These are phyloP conservation scores for Poecile montanus DNA, from an alignment of 2,797 vertebrate genomes.

Conservation along the genomic window DNA sequence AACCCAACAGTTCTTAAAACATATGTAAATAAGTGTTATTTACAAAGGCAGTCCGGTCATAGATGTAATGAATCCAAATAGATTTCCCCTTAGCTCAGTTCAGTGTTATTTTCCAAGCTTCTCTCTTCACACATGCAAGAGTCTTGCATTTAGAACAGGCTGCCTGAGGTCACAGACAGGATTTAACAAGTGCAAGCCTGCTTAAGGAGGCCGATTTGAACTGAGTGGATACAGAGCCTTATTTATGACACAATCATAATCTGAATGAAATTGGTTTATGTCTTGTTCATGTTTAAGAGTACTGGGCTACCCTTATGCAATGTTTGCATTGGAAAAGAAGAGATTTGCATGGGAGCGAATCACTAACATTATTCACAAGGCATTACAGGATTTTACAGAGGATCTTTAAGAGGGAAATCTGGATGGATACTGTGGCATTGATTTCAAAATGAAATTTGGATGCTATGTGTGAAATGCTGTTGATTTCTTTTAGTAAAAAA, in stretches of 20 bases:
- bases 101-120: neutral
- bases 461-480: neutral
- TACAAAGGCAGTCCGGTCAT: neutral
- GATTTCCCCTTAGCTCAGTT: constrained; percentile 22
- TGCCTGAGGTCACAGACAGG: constrained; percentile 49
- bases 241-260: constrained; percentile 51
- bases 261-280: constrained; percentile 45
- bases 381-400: constrained; percentile 33
- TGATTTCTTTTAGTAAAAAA: neutral
- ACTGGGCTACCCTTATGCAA: constrained; percentile 8
- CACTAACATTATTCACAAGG: constrained; percentile 39
- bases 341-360: constrained; percentile 51
- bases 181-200: constrained; percentile 47
- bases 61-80: constrained; percentile 12
- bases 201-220: constrained; percentile 39
- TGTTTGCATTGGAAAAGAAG: constrained; percentile 43
- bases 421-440: neutral
- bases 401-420: constrained; percentile 32
- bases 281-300: neutral
- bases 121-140: constrained; percentile 11
- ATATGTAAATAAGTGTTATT: constrained; percentile 1
- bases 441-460: constrained; percentile 9
- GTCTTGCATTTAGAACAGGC: constrained; percentile 37
- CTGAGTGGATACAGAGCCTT: constrained; percentile 40
- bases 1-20: neutral